Conservation (phyloP, 2,113 vertebrate genomes). For the Cottus gobio region DNA sequence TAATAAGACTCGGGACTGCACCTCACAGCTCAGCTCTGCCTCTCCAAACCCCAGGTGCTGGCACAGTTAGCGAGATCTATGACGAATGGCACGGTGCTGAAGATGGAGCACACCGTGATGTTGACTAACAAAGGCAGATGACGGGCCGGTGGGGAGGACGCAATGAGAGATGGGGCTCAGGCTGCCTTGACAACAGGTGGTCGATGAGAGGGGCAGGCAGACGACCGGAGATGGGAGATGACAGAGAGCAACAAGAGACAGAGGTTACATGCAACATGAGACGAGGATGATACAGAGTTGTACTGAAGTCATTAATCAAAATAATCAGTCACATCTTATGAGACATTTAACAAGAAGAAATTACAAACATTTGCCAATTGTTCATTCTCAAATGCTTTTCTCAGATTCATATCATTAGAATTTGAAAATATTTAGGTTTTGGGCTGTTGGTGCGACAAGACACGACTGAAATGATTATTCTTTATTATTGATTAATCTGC, state of each 20-base stretch:
- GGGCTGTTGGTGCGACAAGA: not conserved
- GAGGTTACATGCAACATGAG: conserved; percentile 60
- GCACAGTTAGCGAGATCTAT: conserved; percentile 61
- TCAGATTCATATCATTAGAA: not conserved
- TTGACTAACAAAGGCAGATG: conserved; percentile 81
- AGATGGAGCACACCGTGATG: conserved; percentile 74
- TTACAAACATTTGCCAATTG: not conserved
- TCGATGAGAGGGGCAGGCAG: conserved; percentile 60
- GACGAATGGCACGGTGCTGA: conserved; percentile 68
- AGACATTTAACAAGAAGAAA: conserved; percentile 3
- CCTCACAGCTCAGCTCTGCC: conserved; percentile 52
- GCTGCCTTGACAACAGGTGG: conserved; percentile 69
- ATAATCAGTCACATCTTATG: not conserved
- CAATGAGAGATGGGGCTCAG: conserved; percentile 74
- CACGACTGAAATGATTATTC: not conserved
- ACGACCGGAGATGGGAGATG: conserved; percentile 65
- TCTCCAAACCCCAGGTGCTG: conserved; percentile 63
- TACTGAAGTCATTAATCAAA: conserved; percentile 17
- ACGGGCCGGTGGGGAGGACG: conserved; percentile 65
- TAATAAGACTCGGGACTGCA: conserved; percentile 68
- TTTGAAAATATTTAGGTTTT: not conserved
- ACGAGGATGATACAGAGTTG: conserved; percentile 50
- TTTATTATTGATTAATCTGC: not conserved
- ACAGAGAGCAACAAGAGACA: conserved; percentile 60
- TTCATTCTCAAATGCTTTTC: not conserved